Evolutionary conservation across 2,113 vertebrate species (phyloP), one percentile per base, ranked within the genome.

Genomic region (Saguinus midas): DNA sequence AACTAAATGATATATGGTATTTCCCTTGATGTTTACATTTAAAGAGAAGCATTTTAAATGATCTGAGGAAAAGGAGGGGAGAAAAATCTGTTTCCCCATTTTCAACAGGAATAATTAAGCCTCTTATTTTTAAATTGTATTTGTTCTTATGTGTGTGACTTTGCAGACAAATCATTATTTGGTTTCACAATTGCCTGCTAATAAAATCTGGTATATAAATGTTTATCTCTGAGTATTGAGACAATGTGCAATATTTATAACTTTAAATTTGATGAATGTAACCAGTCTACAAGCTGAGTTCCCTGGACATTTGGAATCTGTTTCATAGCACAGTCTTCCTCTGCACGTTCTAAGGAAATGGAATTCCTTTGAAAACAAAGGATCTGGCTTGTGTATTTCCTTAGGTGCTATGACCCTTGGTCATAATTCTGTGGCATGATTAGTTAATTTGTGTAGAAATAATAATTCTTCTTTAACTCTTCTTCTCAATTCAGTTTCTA

Each of bases 191-290:
- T 81, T 43, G 35, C 48, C 73, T 95, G 83, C 48, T 96, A 75
- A 92, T 94, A 84, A 85, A 85, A 90, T 95, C 21, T 75, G 35
- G 6, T 81, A 55, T 89, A 37, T 86, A 91, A 86, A 96, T 96
- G 57, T 92, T 93, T 94, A 57, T 83, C 55, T 90, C 84, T 92
- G 83, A 40, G 75, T 87, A 93, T 81, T 93, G 75, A 86, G 81
- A 66, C 48, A 35, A 73, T 81, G 64, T 80, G 11, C 70, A 76
- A 40, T 96, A 43, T 84, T 91, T 90, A 75, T 80, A 76, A 80
- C 23, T 43, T 64, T 72, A 91, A 95, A 37, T 75, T 92, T 81
- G 57, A 81, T 80, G n/a, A 94, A 75, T 66, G 16, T 70, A 50
- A 76, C 17, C 4, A 50, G 57, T 43, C 23, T 86, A 11, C 43